A percentile compares a stretch with the other conserved stretches of the same genome.
These are phyloP conservation scores for Panthera leo DNA, from an alignment of 2,113 vertebrate species.

Conservation along the genomic window DNA sequence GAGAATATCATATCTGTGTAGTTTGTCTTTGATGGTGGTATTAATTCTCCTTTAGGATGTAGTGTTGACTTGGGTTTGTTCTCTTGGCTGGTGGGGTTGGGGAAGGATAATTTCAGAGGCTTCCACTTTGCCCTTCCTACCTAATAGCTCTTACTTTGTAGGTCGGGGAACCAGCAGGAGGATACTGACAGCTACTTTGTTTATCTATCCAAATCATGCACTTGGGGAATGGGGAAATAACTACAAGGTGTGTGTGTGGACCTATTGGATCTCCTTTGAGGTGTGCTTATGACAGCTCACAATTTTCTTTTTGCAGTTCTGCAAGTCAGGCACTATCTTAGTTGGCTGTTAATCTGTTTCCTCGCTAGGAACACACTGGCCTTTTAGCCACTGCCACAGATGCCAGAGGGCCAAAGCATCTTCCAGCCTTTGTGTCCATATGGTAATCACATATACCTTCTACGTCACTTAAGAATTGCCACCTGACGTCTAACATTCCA, in stretches of 20 bases:
- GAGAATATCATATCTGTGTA: background rate
- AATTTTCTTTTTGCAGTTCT: background rate
- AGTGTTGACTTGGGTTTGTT: background rate
- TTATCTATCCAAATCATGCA: background rate
- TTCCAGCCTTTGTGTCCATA: background rate
- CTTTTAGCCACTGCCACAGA: background rate
- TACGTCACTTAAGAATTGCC: background rate
- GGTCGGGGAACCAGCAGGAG: background rate
- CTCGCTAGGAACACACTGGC: background rate
- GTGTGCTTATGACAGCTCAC: background rate
- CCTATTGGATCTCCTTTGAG: background rate
- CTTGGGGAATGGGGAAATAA: background rate
- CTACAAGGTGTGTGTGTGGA: background rate
- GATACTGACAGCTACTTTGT: background rate
- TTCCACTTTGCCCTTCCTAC: background rate
- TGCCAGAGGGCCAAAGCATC: background rate
- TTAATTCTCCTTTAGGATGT: background rate
- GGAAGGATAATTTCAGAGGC: background rate
- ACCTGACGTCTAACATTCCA: background rate
- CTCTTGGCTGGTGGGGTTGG: background rate
- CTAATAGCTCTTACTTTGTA: background rate
- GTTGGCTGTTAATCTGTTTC: background rate
- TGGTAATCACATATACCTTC: background rate
- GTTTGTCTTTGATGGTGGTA: background rate
- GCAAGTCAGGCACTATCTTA: background rate